phyloP scores from a whole-genome alignment of 2,888 invertebrate genomes.

The Parthenolecanium corni region DNA sequence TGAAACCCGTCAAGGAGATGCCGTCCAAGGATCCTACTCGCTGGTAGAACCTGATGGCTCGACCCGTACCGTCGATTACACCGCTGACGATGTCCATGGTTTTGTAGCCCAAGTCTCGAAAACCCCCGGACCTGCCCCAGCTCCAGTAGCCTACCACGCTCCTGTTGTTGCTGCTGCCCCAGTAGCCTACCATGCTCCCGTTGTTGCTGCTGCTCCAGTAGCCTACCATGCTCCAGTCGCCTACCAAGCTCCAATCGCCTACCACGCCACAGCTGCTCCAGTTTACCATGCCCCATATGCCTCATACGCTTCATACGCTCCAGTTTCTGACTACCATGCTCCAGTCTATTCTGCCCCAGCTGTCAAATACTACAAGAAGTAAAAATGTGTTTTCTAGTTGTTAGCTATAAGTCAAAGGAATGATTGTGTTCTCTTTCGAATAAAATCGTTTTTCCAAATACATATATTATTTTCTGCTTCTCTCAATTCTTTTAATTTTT shows the following conservation, averaged over 20 bases:
- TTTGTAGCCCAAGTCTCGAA: constrained; percentile 34
- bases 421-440: too few species aligned
- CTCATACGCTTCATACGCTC: too few species aligned
- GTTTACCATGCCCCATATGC: background rate
- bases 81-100: constrained; percentile 34
- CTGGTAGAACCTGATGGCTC: constrained; percentile 34
- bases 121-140: constrained; percentile 28
- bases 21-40: constrained; percentile 34
- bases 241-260: background rate
- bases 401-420: too few species aligned
- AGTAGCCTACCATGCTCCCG: constrained; percentile 30
- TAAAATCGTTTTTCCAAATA: too few species aligned
- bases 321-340: too few species aligned
- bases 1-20: constrained; percentile 34
- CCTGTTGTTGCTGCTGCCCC: constrained; percentile 10
- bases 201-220: background rate
- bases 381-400: too few species aligned
- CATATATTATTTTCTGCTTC: too few species aligned
- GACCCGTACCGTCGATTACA: constrained; percentile 34
- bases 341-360: too few species aligned
- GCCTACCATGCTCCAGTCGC: background rate
- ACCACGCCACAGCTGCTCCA: background rate
- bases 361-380: too few species aligned
- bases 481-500: too few species aligned
- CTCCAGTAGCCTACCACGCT: constrained; percentile 23